A percentile compares a stretch with the other conserved stretches of the same genome.
Evolutionary conservation across 2,888 invertebrate genomes (phyloP).

Genomic region (Tuta absoluta): DNA sequence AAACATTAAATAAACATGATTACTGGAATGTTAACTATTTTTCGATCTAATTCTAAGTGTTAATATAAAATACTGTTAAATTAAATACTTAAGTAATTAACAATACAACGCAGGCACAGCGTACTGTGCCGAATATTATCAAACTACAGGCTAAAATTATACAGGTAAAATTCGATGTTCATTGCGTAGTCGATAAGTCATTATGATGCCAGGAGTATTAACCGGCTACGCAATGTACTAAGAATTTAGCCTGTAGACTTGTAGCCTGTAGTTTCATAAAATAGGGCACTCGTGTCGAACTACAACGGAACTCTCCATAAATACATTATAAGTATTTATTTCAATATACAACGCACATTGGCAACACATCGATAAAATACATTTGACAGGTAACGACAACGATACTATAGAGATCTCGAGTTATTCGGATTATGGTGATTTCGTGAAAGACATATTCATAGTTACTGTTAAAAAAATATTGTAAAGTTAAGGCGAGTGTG

Average conservation of each 20-base stretch:
- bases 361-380: slow-evolving; percentile 58
- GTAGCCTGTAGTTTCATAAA: too few species aligned
- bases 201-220: too few species aligned
- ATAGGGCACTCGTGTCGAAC: too few species aligned
- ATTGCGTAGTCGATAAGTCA: too few species aligned
- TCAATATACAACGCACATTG: slow-evolving; percentile 31
- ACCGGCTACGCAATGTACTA: too few species aligned
- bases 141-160: too few species aligned
- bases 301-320: not conserved
- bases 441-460: not conserved
- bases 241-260: too few species aligned
- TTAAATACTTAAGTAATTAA: slow-evolving; percentile 61
- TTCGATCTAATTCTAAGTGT: slow-evolving; percentile 63
- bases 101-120: slow-evolving; percentile 52
- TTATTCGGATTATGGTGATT: not conserved
- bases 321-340: not conserved
- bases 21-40: slow-evolving; percentile 74
- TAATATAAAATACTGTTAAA: slow-evolving; percentile 70
- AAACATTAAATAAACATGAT: slow-evolving; percentile 36
- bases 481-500: too few species aligned
- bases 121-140: too few species aligned
- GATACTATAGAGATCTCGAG: slow-evolving; percentile 39
- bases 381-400: slow-evolving; percentile 52
- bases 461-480: too few species aligned
- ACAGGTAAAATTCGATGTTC: too few species aligned